Conservation (phyloP, 2,797 vertebrate species). For the Leucoraja ocellata region DNA sequence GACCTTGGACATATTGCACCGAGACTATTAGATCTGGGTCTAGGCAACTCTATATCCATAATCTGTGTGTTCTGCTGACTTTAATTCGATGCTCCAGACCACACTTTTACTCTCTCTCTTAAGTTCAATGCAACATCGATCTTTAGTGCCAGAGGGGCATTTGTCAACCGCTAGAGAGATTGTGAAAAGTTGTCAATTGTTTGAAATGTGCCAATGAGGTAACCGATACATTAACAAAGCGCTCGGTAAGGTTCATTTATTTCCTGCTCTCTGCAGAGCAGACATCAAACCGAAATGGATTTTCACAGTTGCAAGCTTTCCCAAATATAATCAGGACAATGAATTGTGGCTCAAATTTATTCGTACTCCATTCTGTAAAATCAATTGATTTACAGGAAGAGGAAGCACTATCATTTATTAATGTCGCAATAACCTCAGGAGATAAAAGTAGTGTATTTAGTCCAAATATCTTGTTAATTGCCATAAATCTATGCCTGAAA, state of each 20-base stretch:
- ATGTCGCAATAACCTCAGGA: not conserved
- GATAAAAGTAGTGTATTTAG: not conserved
- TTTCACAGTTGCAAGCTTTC: not conserved
- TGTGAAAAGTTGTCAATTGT: not conserved
- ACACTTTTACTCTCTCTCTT: not conserved
- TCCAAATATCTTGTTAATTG: not conserved
- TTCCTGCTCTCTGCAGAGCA: not conserved
- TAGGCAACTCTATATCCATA: too few relatives aligned
- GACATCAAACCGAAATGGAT: conserved; percentile 15
- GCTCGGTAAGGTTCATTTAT: not conserved
- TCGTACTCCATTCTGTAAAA: not conserved
- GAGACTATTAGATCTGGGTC: not conserved
- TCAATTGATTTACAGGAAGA: not conserved
- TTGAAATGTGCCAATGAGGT: conserved; percentile 12
- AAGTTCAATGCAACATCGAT: not conserved
- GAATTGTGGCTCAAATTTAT: conserved; percentile 23
- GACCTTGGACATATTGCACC: not conserved
- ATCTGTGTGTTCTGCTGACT: not conserved
- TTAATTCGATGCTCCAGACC: not conserved
- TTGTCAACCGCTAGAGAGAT: not conserved
- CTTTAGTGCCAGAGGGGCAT: not conserved
- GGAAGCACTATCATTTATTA: conserved; percentile 9
- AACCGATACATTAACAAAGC: conserved; percentile 1
- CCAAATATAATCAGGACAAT: conserved; percentile 23
- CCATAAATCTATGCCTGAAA: not conserved